Base-by-base conservation (phyloP, 92 coral and sea anemone species). In the Porites divaricata region DNA sequence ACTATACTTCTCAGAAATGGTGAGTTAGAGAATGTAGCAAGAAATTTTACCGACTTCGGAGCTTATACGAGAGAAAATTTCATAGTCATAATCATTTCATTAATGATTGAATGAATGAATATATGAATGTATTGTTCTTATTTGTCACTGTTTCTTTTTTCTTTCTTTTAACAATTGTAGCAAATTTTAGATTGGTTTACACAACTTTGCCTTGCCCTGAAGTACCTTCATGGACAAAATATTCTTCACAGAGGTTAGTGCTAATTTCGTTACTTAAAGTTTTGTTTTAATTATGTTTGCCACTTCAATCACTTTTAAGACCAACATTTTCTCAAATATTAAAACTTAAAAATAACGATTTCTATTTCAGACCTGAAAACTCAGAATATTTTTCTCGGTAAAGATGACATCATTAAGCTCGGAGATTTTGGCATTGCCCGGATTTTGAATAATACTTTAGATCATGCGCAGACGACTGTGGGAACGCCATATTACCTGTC, bases 381-480 rank as follows among this genome's bases (percentile, higher is more conserved):
- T 6, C 96, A 96, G 72, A 96, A 96, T 35, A 91, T 96, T 70
- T 96, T 96, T 80, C 87, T 96, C 12, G 79, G 95, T 24, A 95
- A 90, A 86, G 93, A 93, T 72, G 95, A 88, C 84, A 94, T 96
- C 85, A 91, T 96, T 68, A 96, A 96, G 85, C 86, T 96, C 9
- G 99, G 99, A 21, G 99, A 96, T 74, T 96, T 96, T 78, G 99
- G 99, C 28, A 96, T 96, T 86, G 98, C 99, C 20, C 93, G 99
- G 67, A 90, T 94, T 70, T 88, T 96, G 72, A 93, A 95, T 75
- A 96, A 93, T 66, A 92, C 99, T 5, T 61, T 90, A 64, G 99
- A 96, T 80, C 99, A 96, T 86, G 99, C 99, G 81, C 95, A 91
- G 68, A 96, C 99, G 10, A 88, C 98, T n/a, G 95, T 96, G 21